Evolutionary conservation across 1,140 invertebrate species (phyloP).

Genomic region (Drosophila melanogaster): DNA sequence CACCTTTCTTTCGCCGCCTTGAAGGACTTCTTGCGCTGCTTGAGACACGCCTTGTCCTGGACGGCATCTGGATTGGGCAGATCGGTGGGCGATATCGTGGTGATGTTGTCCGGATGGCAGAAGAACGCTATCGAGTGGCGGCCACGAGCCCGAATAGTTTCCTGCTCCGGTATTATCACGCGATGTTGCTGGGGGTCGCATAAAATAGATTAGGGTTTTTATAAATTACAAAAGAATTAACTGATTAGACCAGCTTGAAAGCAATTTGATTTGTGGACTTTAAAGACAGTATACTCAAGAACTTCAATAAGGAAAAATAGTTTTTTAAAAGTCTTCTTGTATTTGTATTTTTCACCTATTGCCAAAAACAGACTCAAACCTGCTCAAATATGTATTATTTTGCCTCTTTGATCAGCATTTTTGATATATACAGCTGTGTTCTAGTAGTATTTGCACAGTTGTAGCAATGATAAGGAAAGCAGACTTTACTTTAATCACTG

Average conservation of each 20-base stretch:
- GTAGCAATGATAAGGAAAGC: neutral
- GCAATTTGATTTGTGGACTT: too few relatives aligned
- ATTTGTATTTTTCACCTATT: too few relatives aligned
- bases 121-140: slow-evolving; percentile 91
- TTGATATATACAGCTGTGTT: neutral
- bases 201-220: neutral
- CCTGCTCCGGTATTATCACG: slow-evolving; percentile 89
- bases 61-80: slow-evolving; percentile 81
- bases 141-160: slow-evolving; percentile 86
- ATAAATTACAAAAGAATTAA: neutral
- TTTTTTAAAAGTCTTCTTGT: too few relatives aligned
- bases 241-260: neutral
- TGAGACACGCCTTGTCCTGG: slow-evolving; percentile 83
- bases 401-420: too few relatives aligned
- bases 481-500: neutral
- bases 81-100: slow-evolving; percentile 86
- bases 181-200: slow-evolving; percentile 87
- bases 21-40: slow-evolving; percentile 85
- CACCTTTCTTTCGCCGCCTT: slow-evolving; percentile 84
- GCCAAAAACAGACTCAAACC: neutral
- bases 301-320: neutral
- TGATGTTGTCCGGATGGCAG: slow-evolving; percentile 88
- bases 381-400: neutral
- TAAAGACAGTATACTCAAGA: neutral
- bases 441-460: neutral